A percentile compares a stretch with the other conserved stretches of the same genome.
Conservation (phyloP, 1,140 invertebrate species). For the Drosophila burlai region DNA sequence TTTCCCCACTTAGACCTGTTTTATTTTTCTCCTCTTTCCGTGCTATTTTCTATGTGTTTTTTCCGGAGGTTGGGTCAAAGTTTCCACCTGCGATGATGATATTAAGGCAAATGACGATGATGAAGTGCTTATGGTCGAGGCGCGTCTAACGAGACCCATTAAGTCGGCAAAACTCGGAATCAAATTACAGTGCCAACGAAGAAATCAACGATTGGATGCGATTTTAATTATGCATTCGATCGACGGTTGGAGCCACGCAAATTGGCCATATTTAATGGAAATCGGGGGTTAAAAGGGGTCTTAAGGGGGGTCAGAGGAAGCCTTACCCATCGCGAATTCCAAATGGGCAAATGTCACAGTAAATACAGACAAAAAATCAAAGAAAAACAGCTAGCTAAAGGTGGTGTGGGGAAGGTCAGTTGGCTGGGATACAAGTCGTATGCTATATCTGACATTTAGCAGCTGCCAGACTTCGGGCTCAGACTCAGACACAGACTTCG, state of each 20-base stretch:
- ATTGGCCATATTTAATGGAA: conserved; percentile 33
- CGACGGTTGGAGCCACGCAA: conserved; percentile 34
- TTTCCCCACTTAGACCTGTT: conserved; percentile 10
- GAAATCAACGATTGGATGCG: conserved; percentile 59
- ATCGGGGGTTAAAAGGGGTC: background rate
- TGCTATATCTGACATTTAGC: conserved; percentile 46
- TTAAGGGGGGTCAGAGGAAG: conserved; percentile 2
- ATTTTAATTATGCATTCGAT: conserved; percentile 69
- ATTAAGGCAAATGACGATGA: conserved; percentile 26
- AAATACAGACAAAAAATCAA: conserved; percentile 1
- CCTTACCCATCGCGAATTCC: conserved; percentile 31
- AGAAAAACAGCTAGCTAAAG: conserved; percentile 2
- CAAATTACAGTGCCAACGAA: conserved; percentile 51
- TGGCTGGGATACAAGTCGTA: conserved; percentile 3
- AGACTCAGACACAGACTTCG: conserved; percentile 25
- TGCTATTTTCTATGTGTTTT: background rate
- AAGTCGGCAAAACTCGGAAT: conserved; percentile 41
- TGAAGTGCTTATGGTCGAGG: conserved; percentile 48
- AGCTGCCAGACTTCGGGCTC: conserved; percentile 21
- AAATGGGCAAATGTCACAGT: conserved; percentile 47
- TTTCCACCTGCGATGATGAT: conserved; percentile 19
- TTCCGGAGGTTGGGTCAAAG: conserved; percentile 14
- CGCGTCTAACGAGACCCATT: conserved; percentile 61
- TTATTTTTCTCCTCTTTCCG: background rate
- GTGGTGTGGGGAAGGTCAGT: conserved; percentile 36